Base-by-base conservation (phyloP, 1,140 invertebrate species). In the Tetramorium alpestre region DNA sequence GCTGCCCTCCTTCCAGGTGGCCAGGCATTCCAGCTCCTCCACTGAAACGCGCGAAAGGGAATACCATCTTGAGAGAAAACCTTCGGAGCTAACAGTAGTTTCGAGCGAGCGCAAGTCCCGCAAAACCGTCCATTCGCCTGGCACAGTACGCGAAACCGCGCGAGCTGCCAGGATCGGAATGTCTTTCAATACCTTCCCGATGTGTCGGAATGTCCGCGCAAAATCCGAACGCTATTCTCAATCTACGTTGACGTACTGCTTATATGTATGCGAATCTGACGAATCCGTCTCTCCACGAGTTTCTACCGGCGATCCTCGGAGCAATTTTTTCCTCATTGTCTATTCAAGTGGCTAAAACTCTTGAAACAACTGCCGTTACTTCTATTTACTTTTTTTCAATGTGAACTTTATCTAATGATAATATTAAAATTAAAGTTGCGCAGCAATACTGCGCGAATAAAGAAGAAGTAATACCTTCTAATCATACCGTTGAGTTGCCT, bases 1-100 rank as follows among this genome's bases (percentile, higher is more conserved):
- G 91, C 97, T 98, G 11, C 98, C 98, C 93, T 98, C 98, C 94
- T 98, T 98, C 98, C 98, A 99, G 58, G 97, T 97, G 3, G 98
- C 98, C 88, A 98, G 94, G 92, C 98, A 99, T 88, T 98, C 97
- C 67, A 99, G 95, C 93, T 98, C 98, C 93, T 98, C 98, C 49
- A 97, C 98, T 98, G 96, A 94, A 94, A 94, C 65, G 6, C 13
- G 28, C 51, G 22, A 65, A 84, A 80, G n/a, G 73, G 28, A 58
- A 33, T 51, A 60, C 7, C 77, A 44, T 33, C 33, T 69, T 81
- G 64, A 70, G 13, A 70, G 13, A 13, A 49, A 44, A 58, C 13
- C 16, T 25, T 25, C 8, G 16, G 41, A 8, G 5, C 18, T 11
- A 33, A 51, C n/a, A 28, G 13, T 54, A 70, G 22, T 41, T 81